Evolutionary conservation across 2,113 vertebrate genomes (phyloP).

Genomic region (Nothobranchius kuhntae): DNA sequence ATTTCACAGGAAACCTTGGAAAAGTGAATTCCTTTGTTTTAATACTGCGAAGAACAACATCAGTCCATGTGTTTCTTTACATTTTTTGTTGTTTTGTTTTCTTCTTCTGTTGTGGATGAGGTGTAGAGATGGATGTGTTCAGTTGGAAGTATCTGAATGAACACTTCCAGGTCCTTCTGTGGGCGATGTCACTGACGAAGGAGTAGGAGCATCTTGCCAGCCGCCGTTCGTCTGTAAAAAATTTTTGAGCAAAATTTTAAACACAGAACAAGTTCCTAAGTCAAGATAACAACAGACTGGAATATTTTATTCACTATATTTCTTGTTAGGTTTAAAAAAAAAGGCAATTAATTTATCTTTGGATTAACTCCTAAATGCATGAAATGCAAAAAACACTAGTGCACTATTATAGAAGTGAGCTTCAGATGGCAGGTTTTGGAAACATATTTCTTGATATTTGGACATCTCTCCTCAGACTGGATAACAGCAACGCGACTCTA

Average conservation of each 20-base stretch:
- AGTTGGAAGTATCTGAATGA: constrained; percentile 99
- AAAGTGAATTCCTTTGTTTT: constrained; percentile 63
- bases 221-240: constrained; percentile 92
- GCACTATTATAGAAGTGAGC: too few relatives aligned
- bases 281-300: too few relatives aligned
- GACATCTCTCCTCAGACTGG: too few relatives aligned
- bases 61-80: constrained; percentile 58
- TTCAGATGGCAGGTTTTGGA: too few relatives aligned
- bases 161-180: constrained; percentile 99
- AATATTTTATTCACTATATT: too few relatives aligned
- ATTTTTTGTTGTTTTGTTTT: constrained; percentile 24
- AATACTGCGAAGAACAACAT: constrained; percentile 72
- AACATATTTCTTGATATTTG: too few relatives aligned
- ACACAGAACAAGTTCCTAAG: too few relatives aligned
- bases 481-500: too few relatives aligned
- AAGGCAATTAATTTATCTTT: too few relatives aligned
- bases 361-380: too few relatives aligned
- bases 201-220: constrained; percentile 99
- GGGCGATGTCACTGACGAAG: constrained; percentile 98
- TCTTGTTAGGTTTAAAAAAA: too few relatives aligned
- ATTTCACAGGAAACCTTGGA: constrained; percentile 57
- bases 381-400: too few relatives aligned
- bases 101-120: constrained; percentile 62
- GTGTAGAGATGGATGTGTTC: constrained; percentile 82
- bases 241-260: background rate